Conservation (phyloP, 2,888 invertebrate genomes). For the Chouioia cunea region DNA sequence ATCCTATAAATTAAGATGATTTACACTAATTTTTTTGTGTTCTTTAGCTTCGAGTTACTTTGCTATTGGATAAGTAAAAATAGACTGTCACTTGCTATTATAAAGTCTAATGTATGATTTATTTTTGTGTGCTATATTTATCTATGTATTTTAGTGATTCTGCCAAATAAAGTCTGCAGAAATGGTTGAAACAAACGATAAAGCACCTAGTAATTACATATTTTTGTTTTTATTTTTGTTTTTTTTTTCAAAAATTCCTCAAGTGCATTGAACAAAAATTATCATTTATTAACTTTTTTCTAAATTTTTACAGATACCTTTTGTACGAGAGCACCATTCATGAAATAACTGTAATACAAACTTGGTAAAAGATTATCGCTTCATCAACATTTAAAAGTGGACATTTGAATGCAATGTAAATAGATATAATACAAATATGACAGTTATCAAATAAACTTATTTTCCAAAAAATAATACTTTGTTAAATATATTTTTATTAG, state of each 20-base stretch:
- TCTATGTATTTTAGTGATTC: constrained; percentile 66
- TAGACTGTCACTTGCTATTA: background rate
- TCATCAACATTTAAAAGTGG: too few relatives aligned
- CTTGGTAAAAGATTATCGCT: too few relatives aligned
- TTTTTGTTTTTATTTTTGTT: too few relatives aligned
- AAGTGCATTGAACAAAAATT: background rate
- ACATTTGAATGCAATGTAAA: too few relatives aligned
- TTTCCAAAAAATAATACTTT: too few relatives aligned
- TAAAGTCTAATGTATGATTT: constrained; percentile 7
- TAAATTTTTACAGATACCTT: too few relatives aligned
- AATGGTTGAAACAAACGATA: constrained; percentile 37
- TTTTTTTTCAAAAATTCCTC: constrained; percentile 7
- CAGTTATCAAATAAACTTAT: too few relatives aligned
- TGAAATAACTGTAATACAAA: too few relatives aligned
- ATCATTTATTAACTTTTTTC: background rate
- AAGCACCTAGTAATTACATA: constrained; percentile 18
- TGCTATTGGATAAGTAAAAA: background rate
- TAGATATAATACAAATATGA: too few relatives aligned
- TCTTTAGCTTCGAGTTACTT: background rate
- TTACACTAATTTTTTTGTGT: background rate
- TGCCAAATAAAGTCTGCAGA: constrained; percentile 59
- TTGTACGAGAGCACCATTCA: too few relatives aligned
- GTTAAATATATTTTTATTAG: too few relatives aligned
- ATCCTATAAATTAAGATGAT: background rate
- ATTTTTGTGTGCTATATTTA: constrained; percentile 53